Percentiles rank a stretch among this genome's conserved stretches.
Conservation (phyloP, 1,140 invertebrate genomes). For the Bradysia coprophila region DNA sequence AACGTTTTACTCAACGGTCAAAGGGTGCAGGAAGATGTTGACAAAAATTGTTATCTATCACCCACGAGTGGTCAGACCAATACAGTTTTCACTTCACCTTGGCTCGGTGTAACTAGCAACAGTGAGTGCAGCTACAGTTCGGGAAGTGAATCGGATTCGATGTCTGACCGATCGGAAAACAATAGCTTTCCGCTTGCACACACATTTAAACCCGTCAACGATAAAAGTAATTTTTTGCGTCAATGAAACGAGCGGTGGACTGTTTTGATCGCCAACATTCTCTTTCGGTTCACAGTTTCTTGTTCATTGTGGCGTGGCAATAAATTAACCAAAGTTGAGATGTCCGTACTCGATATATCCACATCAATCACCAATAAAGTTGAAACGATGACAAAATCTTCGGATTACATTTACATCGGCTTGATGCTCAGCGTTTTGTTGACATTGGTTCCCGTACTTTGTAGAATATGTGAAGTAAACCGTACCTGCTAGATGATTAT, state of each 20-base stretch:
- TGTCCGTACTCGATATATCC: slow-evolving; percentile 85
- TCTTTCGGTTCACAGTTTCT: slow-evolving; percentile 46
- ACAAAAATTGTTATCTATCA: too few species aligned
- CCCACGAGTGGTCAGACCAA: slow-evolving; percentile 44
- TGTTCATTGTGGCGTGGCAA: slow-evolving; percentile 86
- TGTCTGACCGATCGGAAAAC: slow-evolving; percentile 27
- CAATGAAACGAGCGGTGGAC: not conserved
- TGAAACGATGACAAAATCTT: slow-evolving; percentile 63
- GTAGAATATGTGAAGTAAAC: slow-evolving; percentile 27
- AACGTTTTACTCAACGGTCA: too few species aligned
- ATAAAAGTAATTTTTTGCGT: not conserved
- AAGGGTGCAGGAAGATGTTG: too few species aligned
- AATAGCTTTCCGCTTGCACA: slow-evolving; percentile 46
- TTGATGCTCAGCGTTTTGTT: slow-evolving; percentile 31
- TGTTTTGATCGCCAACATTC: too few species aligned
- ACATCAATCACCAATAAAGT: slow-evolving; percentile 80
- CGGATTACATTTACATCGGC: slow-evolving; percentile 65
- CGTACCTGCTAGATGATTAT: too few species aligned
- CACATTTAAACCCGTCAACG: slow-evolving; percentile 39
- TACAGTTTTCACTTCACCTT: slow-evolving; percentile 47
- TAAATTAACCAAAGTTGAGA: slow-evolving; percentile 77
- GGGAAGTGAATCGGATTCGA: slow-evolving; percentile 39
- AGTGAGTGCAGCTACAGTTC: slow-evolving; percentile 70
- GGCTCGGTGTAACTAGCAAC: slow-evolving; percentile 70
- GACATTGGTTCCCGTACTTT: slow-evolving; percentile 33